phyloP scores from a whole-genome alignment of 2,113 vertebrate genomes.

The Australoheros scitulus region DNA sequence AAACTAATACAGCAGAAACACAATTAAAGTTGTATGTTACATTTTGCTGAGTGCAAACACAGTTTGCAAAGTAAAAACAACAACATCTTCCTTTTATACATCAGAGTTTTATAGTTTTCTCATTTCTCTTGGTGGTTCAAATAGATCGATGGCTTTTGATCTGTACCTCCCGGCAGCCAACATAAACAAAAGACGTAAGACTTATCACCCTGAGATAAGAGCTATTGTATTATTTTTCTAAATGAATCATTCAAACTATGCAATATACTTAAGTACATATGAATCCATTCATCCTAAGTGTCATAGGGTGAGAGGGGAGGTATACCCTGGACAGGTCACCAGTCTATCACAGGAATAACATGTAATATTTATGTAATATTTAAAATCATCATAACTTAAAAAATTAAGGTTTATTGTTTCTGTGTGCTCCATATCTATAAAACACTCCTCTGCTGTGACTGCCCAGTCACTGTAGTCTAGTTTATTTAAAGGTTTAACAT shows the following conservation, averaged over 20 bases:
- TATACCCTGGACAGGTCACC: not conserved
- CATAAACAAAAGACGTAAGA: conserved; percentile 14
- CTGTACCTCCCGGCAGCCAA: conserved; percentile 6
- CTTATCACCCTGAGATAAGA: not conserved
- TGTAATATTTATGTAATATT: not conserved
- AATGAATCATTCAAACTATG: not conserved
- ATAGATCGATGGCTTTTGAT: conserved; percentile 9
- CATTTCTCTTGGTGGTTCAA: not conserved
- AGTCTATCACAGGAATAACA: not conserved
- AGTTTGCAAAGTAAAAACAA: not conserved
- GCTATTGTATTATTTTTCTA: not conserved
- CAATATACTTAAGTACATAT: not conserved
- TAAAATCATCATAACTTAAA: not conserved
- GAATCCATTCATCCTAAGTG: not conserved
- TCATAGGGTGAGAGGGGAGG: not conserved
- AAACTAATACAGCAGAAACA: conserved; percentile 33
- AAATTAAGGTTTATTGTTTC: not conserved
- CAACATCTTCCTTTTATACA: not conserved
- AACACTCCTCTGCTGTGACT: not conserved
- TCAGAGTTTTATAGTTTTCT: not conserved
- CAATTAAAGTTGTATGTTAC: conserved; percentile 11
- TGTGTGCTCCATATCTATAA: not conserved
- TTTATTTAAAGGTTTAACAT: not conserved
- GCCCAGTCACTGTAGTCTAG: not conserved
- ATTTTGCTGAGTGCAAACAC: conserved; percentile 14